Evolutionary conservation across 2,113 vertebrate species (phyloP).

Genomic region (Nyctibius bracteatus): DNA sequence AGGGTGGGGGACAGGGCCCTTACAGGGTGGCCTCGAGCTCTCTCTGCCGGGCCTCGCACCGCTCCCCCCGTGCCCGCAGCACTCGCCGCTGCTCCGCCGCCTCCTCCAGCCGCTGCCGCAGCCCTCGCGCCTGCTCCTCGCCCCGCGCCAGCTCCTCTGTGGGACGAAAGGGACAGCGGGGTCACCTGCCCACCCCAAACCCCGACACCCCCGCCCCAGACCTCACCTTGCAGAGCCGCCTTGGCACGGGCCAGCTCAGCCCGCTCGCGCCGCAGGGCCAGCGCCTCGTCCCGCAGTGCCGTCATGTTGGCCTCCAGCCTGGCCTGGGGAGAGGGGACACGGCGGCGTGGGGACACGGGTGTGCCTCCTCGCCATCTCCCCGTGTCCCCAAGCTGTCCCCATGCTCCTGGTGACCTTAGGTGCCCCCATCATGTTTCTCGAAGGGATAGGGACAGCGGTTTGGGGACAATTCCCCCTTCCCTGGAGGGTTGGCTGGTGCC

Average conservation of each 20-base stretch:
- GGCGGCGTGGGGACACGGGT: neutral
- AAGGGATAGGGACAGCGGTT: rapidly evolving
- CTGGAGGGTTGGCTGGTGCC: neutral
- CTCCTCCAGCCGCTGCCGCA: slow-evolving; percentile 4
- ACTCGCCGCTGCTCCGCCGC: neutral
- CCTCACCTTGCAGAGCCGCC: neutral
- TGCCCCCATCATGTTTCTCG: rapidly evolving
- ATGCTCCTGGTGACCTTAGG: neutral
- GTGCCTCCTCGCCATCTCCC: neutral
- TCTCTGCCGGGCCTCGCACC: neutral
- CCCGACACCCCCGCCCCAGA: neutral
- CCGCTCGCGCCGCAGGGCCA: neutral
- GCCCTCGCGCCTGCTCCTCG: neutral
- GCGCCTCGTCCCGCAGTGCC: neutral
- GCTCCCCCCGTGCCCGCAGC: neutral
- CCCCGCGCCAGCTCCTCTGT: neutral
- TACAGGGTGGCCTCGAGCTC: slow-evolving; percentile 10
- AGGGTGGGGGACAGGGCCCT: neutral
- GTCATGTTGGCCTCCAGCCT: neutral
- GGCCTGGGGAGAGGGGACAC: neutral
- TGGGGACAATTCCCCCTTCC: neutral
- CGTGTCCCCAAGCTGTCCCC: neutral
- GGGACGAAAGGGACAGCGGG: neutral
- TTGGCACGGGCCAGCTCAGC: neutral
- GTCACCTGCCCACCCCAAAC: neutral